These are phyloP conservation scores for Halichoerus grypus DNA, from an alignment of 2,113 vertebrate species.

Conservation along the genomic window DNA sequence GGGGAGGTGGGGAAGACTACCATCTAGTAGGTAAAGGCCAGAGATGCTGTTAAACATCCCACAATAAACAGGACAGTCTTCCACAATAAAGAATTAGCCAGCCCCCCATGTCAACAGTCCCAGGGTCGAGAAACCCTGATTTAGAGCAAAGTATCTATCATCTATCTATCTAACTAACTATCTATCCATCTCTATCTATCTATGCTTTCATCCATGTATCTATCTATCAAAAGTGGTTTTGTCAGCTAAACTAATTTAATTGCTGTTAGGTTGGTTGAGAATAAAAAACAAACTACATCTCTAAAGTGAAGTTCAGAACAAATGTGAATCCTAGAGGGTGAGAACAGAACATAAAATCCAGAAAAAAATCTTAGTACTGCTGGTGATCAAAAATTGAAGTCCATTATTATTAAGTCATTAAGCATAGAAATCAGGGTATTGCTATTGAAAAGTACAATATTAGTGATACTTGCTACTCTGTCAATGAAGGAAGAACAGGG, in stretches of 20 bases:
- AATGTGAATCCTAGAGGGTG: background rate
- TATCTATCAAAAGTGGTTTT: slow-evolving; percentile 27
- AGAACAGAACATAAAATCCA: background rate
- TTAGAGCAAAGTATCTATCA: background rate
- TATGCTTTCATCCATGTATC: background rate
- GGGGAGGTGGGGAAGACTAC: background rate
- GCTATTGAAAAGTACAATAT: background rate
- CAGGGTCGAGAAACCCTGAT: background rate
- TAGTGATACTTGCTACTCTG: background rate
- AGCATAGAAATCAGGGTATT: background rate
- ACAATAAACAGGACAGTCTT: background rate
- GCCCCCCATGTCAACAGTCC: background rate
- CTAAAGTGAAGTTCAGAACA: background rate
- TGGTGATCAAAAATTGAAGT: background rate
- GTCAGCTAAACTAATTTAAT: background rate
- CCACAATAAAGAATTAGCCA: background rate
- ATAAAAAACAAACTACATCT: slow-evolving; percentile 1
- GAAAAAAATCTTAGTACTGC: background rate
- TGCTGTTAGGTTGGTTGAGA: background rate
- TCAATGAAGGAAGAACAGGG: background rate
- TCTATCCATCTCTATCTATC: background rate
- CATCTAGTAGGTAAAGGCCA: background rate
- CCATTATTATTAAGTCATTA: background rate
- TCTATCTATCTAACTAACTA: background rate
- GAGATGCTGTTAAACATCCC: background rate